Base-by-base conservation (phyloP, 2,797 vertebrate species). In the Orestias chungarensis region DNA sequence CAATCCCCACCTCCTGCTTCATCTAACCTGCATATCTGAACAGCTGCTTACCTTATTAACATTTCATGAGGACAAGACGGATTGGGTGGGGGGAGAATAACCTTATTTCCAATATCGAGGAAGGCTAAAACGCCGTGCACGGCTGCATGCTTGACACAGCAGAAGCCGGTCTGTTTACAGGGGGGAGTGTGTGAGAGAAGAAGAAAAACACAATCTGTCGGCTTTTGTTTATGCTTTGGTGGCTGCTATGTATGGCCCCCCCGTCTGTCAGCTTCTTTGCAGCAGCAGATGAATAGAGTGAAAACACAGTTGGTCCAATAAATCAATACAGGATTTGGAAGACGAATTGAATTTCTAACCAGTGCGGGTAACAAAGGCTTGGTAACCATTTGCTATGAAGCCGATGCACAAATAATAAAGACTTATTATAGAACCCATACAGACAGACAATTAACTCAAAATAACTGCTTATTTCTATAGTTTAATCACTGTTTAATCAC, bases 21-120 rank as follows among this genome's bases (percentile, higher is more conserved):
- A 27, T 43, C 68, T 62, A 77, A 47, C 44, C 75, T 44, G 81
- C 77, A 82, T 78, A 85, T 73, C 68, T 35, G 78, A 83, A 66
- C 77, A 87, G 74, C 76, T 79, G 64, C 76, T 68, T 66, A 55
- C 55, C 80, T 78, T 46, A 89, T 90, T 86, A 88, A 85, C 82
- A 87, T 86, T 88, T 86, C 76, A 85, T 80, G 64, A 71, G 31
- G 1, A 71, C n/a, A 72, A 79, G 66, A 29, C 14, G 68, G 57
- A 71, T 27, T n/a, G 42, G 31, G 15, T 61, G 64, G 44, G 33
- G 43, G 65, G 25, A 54, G 44, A 42, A 5, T 2, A 42, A 42
- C 31, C 9, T 59, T 33, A 59, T 59, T 59, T 59, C 55, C 55
- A 35, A 59, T 27, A 54, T 35, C 18, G 76, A 82, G 74, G 69